These are phyloP conservation scores for Camelus bactrianus DNA, from an alignment of 2,113 vertebrate species.

Conservation along the genomic window DNA sequence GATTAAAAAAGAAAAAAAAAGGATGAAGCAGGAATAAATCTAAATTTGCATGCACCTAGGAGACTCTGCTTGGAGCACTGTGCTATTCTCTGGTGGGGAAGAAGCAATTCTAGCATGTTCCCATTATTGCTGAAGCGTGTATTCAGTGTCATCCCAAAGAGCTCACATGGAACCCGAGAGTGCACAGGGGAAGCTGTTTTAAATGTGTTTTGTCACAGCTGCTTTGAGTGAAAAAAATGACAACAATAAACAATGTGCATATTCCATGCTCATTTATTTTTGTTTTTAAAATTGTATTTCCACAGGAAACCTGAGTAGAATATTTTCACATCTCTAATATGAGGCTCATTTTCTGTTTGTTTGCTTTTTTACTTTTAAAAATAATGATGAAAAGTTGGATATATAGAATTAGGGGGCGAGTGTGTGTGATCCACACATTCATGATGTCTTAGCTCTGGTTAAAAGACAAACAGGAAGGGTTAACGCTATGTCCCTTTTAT, in stretches of 20 bases:
- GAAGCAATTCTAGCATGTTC: background rate
- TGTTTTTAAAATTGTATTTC: background rate
- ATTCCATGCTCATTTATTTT: background rate
- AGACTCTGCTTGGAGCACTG: background rate
- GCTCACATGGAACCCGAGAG: background rate
- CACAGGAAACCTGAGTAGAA: background rate
- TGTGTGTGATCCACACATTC: background rate
- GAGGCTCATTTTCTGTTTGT: background rate
- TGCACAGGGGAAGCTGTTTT: background rate
- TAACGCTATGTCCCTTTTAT: background rate
- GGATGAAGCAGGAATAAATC: background rate
- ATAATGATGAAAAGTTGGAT: background rate
- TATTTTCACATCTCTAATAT: background rate
- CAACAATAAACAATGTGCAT: background rate
- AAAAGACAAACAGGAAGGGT: background rate
- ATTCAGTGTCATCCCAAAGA: background rate
- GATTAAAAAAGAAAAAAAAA: background rate
- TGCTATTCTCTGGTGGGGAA: background rate
- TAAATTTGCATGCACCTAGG: accelerated
- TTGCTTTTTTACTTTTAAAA: constrained; percentile 16
- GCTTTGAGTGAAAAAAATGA: background rate
- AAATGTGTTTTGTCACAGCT: background rate
- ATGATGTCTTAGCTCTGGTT: background rate
- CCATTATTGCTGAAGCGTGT: background rate
- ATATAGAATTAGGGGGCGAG: background rate